Conservation (phyloP, 2,113 vertebrate genomes). For the Nansenia antarctica region DNA sequence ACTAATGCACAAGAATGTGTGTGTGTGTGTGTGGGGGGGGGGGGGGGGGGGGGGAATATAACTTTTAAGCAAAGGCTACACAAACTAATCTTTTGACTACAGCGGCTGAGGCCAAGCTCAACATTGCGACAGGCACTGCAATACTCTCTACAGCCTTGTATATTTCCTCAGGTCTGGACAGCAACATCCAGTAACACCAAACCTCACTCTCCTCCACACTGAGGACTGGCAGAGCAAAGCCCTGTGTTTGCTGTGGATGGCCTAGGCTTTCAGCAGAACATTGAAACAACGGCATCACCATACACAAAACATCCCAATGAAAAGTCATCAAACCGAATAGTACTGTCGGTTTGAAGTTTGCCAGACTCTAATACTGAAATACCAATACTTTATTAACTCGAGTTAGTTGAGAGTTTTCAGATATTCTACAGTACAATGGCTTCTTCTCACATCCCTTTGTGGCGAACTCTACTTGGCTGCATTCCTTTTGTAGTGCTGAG, state of each 20-base stretch:
- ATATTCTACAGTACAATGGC: too few species aligned
- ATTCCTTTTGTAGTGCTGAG: neutral
- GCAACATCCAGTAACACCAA: neutral
- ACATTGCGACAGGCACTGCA: constrained; percentile 14
- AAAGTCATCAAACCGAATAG: neutral
- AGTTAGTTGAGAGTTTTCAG: too few species aligned
- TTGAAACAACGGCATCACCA: neutral
- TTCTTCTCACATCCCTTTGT: too few species aligned
- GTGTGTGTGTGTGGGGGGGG: too few species aligned
- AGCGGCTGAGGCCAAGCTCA: constrained; percentile 18
- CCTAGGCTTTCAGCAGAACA: constrained; percentile 3
- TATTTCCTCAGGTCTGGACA: constrained; percentile 14
- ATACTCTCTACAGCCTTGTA: constrained; percentile 18
- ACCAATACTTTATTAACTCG: neutral
- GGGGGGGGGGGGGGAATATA: constrained; percentile 8
- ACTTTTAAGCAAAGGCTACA: neutral
- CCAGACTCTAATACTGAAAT: neutral
- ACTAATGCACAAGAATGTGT: neutral
- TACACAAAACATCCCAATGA: neutral
- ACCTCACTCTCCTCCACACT: constrained; percentile 1
- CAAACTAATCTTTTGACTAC: constrained; percentile 23
- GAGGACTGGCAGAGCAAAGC: neutral
- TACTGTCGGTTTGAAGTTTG: neutral
- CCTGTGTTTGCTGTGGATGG: neutral
- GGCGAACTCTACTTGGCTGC: neutral